phyloP scores from a whole-genome alignment of 2,113 vertebrate genomes.

The Suricata suricatta region DNA sequence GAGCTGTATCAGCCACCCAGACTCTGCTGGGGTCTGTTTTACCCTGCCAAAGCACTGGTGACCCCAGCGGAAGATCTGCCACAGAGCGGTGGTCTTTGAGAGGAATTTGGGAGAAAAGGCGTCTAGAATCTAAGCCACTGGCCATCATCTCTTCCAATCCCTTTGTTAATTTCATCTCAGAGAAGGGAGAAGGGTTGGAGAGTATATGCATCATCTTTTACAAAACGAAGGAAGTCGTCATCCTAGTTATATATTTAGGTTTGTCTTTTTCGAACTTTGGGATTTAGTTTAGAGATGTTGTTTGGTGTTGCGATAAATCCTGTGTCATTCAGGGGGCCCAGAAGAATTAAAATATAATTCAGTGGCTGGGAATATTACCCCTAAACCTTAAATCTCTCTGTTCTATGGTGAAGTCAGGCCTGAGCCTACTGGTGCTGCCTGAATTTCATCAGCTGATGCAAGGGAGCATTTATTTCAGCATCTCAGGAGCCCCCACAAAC shows the following conservation, averaged over 20 bases:
- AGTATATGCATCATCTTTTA: not conserved
- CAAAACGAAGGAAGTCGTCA: not conserved
- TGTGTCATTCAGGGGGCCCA: not conserved
- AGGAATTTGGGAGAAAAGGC: not conserved
- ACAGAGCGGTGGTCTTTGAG: not conserved
- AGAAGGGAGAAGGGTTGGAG: not conserved
- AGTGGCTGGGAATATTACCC: not conserved
- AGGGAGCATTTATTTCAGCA: not conserved
- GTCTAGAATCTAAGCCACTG: not conserved
- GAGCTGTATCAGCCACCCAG: fast-evolving
- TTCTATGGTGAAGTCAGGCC: not conserved
- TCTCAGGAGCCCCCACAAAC: not conserved
- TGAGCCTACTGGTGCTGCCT: not conserved
- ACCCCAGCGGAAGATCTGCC: not conserved
- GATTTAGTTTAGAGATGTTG: constrained; percentile 32
- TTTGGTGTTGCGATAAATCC: constrained; percentile 15
- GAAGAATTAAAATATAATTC: not conserved
- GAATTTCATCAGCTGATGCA: not conserved
- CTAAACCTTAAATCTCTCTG: not conserved
- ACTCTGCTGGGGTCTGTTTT: not conserved
- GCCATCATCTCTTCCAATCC: not conserved
- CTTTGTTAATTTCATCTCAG: not conserved
- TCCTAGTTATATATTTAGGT: not conserved
- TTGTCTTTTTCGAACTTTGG: not conserved
- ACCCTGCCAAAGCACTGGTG: not conserved